Conservation (phyloP, 1,140 invertebrate species). For the Drosophila auraria region DNA sequence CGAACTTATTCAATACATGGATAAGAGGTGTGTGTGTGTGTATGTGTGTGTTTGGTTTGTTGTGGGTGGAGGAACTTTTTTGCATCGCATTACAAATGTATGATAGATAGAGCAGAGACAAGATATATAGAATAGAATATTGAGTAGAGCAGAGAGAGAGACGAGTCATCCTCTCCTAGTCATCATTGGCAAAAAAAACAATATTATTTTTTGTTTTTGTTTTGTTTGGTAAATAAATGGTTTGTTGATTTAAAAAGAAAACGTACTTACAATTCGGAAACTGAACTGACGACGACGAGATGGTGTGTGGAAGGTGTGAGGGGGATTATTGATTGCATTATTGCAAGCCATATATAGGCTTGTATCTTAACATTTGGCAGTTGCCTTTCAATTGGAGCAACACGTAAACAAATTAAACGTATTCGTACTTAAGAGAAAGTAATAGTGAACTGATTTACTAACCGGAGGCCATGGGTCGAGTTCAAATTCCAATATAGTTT, state of each 20-base stretch:
- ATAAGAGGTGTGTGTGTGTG: constrained; percentile 63
- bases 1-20: constrained; percentile 72
- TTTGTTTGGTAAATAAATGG: constrained; percentile 42
- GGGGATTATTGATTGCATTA: constrained; percentile 16
- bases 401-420: constrained; percentile 32
- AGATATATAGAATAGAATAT: constrained; percentile 63
- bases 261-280: constrained; percentile 84
- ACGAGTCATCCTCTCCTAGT: constrained; percentile 41
- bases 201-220: constrained; percentile 35
- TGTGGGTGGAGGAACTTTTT: constrained; percentile 69
- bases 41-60: constrained; percentile 44
- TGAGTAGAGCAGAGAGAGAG: constrained; percentile 50
- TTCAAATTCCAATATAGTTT: constrained; percentile 39
- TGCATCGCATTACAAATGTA: constrained; percentile 84
- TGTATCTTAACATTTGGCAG: constrained; percentile 17
- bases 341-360: constrained; percentile 27
- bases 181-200: constrained; percentile 48
- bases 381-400: constrained; percentile 23
- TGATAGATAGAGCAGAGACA: constrained; percentile 73
- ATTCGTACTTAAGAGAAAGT: constrained; percentile 44
- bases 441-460: constrained; percentile 47
- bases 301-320: constrained; percentile 48
- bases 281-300: constrained; percentile 75
- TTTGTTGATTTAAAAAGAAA: constrained; percentile 73
- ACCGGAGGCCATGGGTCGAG: constrained; percentile 42